Base-by-base conservation (phyloP, 2,888 invertebrate species). In the Leptinotarsa juncta region DNA sequence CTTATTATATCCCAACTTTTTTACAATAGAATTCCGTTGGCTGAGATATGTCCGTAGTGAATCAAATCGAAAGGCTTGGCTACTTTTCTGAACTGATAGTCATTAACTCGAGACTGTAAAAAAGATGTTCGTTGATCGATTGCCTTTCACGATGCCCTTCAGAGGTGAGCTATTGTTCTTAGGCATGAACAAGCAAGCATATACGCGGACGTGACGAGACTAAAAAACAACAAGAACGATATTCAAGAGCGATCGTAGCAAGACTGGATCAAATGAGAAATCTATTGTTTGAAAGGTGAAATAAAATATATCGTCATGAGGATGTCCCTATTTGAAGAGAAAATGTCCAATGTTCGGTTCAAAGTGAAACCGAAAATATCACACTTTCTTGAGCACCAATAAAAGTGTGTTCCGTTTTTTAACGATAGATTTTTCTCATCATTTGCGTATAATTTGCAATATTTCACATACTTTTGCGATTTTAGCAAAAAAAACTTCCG, bases 131-230 rank as follows among this genome's bases (percentile, higher is more conserved):
- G 14, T 15, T 23, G 23, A 57, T 23, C 23, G 57, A 57, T 57
- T 57, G 15, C 57, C 57, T 57, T 23, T 23, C 23, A 23, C 23
- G 57, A 23, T 14, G 15, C 57, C 23, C 20, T 57, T 57, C 57
- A 57, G 23, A 57, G 15, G 57, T 57, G 57, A 57, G 12, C 57
- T 57, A 57, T 57, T 57, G 57, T 57, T 57, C 26, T 23, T 23
- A 15, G 57, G 57, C 57, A 57, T 23, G 23, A 23, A 57, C 14
- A 23, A 57, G 23, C 23, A 23, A 57, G 57, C 20, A 14, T 57
- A 23, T 14, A 18, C 23, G 20, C 57, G 23, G 15, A 57, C 57
- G 57, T 57, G 57, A 57, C 57, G 57, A 57, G 57, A 57, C 14
- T 57, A 7, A 57, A 57, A 20, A 57, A 18, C 53, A 18, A 20